Conservation (phyloP, 2,113 vertebrate genomes). For the Odocoileus virginianus region DNA sequence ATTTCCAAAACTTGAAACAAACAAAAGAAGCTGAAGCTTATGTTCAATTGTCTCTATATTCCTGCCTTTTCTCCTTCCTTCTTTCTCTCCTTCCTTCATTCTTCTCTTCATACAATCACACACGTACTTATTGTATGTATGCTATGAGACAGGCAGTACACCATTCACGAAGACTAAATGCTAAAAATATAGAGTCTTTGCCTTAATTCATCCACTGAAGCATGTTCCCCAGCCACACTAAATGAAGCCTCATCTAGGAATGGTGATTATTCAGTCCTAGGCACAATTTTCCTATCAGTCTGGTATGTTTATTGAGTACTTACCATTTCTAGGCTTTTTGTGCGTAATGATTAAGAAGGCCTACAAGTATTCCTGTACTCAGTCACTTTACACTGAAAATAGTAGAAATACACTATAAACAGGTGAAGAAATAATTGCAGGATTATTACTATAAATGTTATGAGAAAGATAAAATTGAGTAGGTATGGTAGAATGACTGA, state of each 20-base stretch:
- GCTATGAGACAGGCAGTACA: not conserved
- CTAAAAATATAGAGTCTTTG: not conserved
- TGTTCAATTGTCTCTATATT: not conserved
- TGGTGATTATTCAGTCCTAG: not conserved
- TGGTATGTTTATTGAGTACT: not conserved
- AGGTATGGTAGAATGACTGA: not conserved
- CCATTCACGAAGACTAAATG: not conserved
- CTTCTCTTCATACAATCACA: not conserved
- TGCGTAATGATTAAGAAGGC: not conserved
- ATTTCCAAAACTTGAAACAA: not conserved
- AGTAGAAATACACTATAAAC: not conserved
- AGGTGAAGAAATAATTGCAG: not conserved
- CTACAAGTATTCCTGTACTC: not conserved
- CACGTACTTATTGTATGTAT: not conserved
- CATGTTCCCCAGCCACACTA: not conserved
- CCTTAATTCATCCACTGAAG: not conserved
- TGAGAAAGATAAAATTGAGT: not conserved
- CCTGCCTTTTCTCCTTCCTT: not conserved
- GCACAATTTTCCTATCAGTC: not conserved
- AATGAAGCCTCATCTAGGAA: not conserved
- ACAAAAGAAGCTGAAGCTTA: not conserved
- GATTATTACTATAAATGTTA: not conserved
- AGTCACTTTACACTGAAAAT: not conserved
- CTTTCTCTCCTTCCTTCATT: not conserved
- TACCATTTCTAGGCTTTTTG: not conserved